These are phyloP conservation scores for Charina bottae DNA, from an alignment of 2,113 vertebrate genomes.

Conservation along the genomic window DNA sequence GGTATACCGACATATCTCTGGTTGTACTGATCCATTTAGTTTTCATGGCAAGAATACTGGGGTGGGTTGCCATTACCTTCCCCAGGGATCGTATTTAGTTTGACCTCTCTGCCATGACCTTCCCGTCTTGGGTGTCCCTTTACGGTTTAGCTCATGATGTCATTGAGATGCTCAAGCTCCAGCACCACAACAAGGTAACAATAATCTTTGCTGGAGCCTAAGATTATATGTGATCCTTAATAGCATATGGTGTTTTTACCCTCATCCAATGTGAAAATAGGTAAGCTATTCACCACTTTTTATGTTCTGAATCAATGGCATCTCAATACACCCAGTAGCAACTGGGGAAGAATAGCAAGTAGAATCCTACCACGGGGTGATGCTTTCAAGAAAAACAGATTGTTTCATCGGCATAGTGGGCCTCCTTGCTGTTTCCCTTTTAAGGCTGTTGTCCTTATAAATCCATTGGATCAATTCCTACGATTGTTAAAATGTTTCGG, in stretches of 20 bases:
- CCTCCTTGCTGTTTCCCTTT: not conserved
- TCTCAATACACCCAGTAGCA: not conserved
- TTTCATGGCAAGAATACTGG: no score
- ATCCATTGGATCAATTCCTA: not conserved
- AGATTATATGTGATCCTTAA: not conserved
- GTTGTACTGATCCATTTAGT: no score
- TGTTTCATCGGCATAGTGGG: not conserved
- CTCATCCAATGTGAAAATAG: not conserved
- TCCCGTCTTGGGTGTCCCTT: no score
- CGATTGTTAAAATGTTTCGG: not conserved
- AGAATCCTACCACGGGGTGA: not conserved
- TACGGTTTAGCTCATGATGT: no score
- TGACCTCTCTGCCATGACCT: no score
- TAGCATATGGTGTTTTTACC: not conserved
- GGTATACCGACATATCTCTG: no score
- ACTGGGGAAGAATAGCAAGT: no score
- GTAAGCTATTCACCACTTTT: not conserved
- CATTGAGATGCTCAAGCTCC: no score
- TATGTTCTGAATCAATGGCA: not conserved
- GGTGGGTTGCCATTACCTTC: no score
- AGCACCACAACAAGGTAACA: no score
- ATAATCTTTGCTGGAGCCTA: no score
- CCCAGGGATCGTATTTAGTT: no score
- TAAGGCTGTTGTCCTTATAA: not conserved
- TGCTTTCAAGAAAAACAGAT: not conserved